Conservation (phyloP, 1,140 invertebrate species). For the Phocides pigmalion region DNA sequence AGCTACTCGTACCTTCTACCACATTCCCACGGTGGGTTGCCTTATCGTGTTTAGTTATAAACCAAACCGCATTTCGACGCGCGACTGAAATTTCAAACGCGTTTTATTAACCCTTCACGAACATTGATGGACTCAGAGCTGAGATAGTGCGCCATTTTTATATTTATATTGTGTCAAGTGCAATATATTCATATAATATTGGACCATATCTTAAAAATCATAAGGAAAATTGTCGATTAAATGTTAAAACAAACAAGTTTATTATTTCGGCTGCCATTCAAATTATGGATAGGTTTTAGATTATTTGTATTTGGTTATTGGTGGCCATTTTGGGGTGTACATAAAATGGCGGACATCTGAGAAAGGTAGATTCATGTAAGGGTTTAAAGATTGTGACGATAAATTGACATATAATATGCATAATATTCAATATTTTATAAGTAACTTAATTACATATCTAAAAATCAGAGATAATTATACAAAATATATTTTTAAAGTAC, state of each 20-base stretch:
- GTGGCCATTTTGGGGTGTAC: no score
- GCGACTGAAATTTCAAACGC: slow-evolving; percentile 27
- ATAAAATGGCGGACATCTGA: no score
- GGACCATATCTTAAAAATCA: slow-evolving; percentile 1
- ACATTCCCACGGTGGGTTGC: slow-evolving; percentile 39
- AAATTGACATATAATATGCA: no score
- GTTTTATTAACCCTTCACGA: slow-evolving; percentile 10
- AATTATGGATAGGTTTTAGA: no score
- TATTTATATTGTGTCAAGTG: background rate
- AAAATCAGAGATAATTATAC: background rate
- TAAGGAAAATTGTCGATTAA: no score
- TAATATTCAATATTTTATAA: background rate
- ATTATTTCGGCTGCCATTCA: no score
- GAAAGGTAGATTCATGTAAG: no score
- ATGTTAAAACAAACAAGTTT: no score
- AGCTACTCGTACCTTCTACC: slow-evolving; percentile 38
- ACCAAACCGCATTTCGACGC: slow-evolving; percentile 32
- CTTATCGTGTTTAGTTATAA: slow-evolving; percentile 18
- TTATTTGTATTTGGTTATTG: no score
- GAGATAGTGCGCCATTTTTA: slow-evolving; percentile 8
- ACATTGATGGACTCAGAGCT: slow-evolving; percentile 3
- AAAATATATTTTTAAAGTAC: background rate
- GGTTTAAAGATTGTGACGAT: no score
- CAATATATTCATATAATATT: background rate
- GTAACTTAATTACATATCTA: slow-evolving; percentile 1